Percentiles rank a stretch among this genome's conserved stretches.
These are phyloP conservation scores for Chironomus tepperi DNA, from an alignment of 1,140 invertebrate species.

Conservation along the genomic window DNA sequence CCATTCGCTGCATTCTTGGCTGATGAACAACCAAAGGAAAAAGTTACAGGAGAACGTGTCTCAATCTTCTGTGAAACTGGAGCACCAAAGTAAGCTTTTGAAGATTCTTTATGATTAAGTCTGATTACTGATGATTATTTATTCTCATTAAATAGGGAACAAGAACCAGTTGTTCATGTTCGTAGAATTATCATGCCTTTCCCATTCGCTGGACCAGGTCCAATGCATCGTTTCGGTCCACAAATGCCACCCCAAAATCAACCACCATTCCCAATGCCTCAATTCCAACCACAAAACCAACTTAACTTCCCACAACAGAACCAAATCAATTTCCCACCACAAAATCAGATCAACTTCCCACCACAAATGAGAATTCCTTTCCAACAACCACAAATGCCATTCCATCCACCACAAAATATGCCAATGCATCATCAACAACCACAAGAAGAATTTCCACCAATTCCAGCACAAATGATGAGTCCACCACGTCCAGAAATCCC, in stretches of 20 bases:
- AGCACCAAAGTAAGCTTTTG: constrained; percentile 29
- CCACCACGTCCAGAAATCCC: constrained; percentile 37
- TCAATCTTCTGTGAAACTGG: constrained; percentile 78
- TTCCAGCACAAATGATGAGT: constrained; percentile 40
- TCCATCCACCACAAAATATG: background rate
- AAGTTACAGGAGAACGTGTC: constrained; percentile 72
- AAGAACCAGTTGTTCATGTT: constrained; percentile 31
- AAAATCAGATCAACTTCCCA: background rate
- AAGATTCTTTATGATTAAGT: background rate
- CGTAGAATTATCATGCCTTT: constrained; percentile 39
- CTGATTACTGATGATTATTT: constrained; percentile 30
- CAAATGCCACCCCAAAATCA: constrained; percentile 37
- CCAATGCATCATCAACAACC: background rate
- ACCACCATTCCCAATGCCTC: constrained; percentile 37
- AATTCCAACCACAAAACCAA: constrained; percentile 32
- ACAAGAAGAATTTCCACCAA: constrained; percentile 34
- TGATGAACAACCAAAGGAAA: constrained; percentile 61
- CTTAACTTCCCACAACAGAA: background rate
- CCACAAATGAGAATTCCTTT: background rate
- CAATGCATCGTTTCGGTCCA: constrained; percentile 32
- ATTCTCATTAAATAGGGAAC: constrained; percentile 33
- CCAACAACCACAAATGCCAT: constrained; percentile 19
- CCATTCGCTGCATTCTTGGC: constrained; percentile 60
- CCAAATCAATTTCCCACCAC: constrained; percentile 30
- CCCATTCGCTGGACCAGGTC: constrained; percentile 38